phyloP scores from a whole-genome alignment of 2,888 invertebrate species.

The Brachypterus glaber region DNA sequence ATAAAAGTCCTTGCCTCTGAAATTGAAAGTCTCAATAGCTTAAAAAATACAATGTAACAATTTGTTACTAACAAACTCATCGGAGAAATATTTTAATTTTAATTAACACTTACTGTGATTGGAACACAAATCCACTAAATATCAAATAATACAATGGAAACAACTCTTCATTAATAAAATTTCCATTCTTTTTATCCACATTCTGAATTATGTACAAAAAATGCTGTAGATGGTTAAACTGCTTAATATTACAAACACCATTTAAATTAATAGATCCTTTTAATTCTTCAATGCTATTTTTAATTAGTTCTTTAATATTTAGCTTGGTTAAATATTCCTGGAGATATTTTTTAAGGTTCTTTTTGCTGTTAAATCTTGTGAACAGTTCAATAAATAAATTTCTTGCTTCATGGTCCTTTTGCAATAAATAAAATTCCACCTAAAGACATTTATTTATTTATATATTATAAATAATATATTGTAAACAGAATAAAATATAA shows the following conservation, averaged over 20 bases:
- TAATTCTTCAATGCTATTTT: neutral
- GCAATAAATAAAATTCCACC: too few species aligned
- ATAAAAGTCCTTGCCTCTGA: too few species aligned
- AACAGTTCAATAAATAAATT: conserved; percentile 24
- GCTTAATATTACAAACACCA: conserved; percentile 21
- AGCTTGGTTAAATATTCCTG: conserved; percentile 22
- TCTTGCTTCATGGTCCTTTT: conserved; percentile 21
- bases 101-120: conserved; percentile 26
- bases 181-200: conserved; percentile 20
- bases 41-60: too few species aligned
- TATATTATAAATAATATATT: too few species aligned
- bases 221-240: conserved; percentile 23
- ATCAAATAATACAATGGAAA: conserved; percentile 26
- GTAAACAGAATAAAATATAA: too few species aligned
- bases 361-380: conserved; percentile 21
- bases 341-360: conserved; percentile 24
- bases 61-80: too few species aligned
- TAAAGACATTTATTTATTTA: too few species aligned
- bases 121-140: conserved; percentile 22
- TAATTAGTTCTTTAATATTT: conserved; percentile 1
- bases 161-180: conserved; percentile 20
- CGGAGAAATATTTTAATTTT: too few species aligned
- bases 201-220: conserved; percentile 24
- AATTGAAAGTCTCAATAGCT: too few species aligned
- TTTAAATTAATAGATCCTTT: conserved; percentile 4